phyloP scores from a whole-genome alignment of 2,113 vertebrate species.

The Cephalopterus ornatus region DNA sequence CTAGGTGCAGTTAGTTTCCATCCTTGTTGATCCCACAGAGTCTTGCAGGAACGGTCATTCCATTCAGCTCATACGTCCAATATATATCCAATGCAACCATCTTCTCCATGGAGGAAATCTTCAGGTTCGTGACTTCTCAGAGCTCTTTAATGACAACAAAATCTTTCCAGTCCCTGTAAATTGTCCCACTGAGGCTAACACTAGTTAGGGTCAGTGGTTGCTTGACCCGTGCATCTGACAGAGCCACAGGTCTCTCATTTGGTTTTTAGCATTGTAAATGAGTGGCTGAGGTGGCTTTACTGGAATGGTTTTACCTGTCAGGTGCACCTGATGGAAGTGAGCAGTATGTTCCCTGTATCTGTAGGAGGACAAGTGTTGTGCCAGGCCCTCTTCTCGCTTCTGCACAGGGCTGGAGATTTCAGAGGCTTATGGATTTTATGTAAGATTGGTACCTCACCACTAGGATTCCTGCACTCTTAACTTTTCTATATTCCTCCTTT shows the following conservation, averaged over 20 bases:
- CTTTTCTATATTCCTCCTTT: not conserved
- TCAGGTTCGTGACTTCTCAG: not conserved
- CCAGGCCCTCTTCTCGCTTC: not conserved
- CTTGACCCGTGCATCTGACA: not conserved
- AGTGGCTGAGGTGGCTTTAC: not conserved
- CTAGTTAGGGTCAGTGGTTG: not conserved
- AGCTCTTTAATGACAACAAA: not conserved
- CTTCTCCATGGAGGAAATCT: not conserved
- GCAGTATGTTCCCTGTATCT: not conserved
- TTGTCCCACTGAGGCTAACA: not conserved
- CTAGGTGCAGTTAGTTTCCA: not conserved
- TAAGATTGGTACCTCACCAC: not conserved
- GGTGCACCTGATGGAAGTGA: not conserved
- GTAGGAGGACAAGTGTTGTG: not conserved
- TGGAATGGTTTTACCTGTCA: not conserved
- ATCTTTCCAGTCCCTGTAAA: not conserved
- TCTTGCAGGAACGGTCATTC: not conserved
- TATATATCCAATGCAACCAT: rapidly evolving
- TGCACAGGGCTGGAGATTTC: not conserved
- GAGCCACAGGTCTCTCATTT: not conserved
- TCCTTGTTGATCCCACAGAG: not conserved
- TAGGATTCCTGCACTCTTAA: not conserved
- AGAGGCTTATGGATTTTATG: not conserved
- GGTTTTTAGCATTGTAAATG: not conserved
- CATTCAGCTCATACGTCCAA: not conserved